Conservation (phyloP, 2,797 vertebrate genomes). For the Gymnocypris eckloni region DNA sequence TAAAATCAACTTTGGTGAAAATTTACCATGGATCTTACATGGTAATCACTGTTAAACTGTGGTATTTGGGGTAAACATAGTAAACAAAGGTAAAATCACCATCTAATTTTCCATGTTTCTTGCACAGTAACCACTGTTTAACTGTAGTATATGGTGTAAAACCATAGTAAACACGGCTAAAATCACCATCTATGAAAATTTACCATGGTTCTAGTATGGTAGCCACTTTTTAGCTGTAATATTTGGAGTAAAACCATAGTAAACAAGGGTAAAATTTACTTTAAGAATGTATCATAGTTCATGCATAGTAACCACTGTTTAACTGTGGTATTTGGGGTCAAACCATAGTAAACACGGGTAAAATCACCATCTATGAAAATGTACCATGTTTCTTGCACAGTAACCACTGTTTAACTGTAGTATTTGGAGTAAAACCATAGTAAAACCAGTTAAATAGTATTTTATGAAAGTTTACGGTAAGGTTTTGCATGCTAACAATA, state of each 20-base stretch:
- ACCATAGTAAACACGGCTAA: neutral
- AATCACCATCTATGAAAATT: neutral
- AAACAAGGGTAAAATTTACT: neutral
- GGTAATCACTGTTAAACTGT: too few relatives aligned
- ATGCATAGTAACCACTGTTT: neutral
- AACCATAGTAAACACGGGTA: neutral
- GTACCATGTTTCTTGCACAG: neutral
- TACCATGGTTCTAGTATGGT: neutral
- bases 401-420: neutral
- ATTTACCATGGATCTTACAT: too few relatives aligned
- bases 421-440: too few relatives aligned
- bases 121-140: neutral
- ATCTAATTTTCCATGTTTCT: too few relatives aligned
- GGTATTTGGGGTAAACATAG: neutral
- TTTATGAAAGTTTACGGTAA: neutral
- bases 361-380: neutral
- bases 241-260: neutral
- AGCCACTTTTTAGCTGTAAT: neutral
- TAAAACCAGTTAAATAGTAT: neutral
- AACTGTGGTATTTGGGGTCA: neutral
- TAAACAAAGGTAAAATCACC: neutral
- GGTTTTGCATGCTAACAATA: neutral
- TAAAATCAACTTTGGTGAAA: too few relatives aligned
- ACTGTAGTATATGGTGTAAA: neutral
- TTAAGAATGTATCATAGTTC: too few relatives aligned